A percentile compares a stretch with the other conserved stretches of the same genome.
These are phyloP conservation scores for Camponotus fellah DNA, from an alignment of 2,888 invertebrate species.

Conservation along the genomic window DNA sequence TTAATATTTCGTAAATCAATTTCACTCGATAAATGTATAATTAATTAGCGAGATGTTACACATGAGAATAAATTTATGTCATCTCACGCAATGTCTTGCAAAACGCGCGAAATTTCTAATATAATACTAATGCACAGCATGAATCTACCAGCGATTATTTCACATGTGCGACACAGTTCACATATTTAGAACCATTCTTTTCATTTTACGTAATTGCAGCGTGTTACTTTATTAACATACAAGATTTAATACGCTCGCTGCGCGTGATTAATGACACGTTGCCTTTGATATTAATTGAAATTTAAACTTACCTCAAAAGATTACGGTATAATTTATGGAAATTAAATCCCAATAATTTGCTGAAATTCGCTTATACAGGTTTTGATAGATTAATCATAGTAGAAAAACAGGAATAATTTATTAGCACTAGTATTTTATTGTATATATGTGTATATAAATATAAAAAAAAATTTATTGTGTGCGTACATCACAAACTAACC, in stretches of 20 bases:
- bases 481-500: background rate
- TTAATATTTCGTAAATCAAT: background rate
- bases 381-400: slow-evolving; percentile 2
- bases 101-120: background rate
- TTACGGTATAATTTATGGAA: slow-evolving; percentile 22
- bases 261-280: slow-evolving; percentile 30
- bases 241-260: slow-evolving; percentile 3
- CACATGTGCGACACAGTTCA: background rate
- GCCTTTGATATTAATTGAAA: background rate
- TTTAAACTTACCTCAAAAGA: slow-evolving; percentile 2
- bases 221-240: slow-evolving; percentile 15
- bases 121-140: background rate
- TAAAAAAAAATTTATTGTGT: background rate
- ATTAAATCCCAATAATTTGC: slow-evolving; percentile 21
- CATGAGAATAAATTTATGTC: background rate
- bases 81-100: background rate
- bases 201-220: slow-evolving; percentile 36
- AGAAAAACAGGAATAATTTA: background rate
- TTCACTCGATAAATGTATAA: background rate
- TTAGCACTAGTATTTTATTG: background rate
- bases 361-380: background rate
- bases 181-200: slow-evolving; percentile 7
- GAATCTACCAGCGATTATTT: slow-evolving; percentile 30
- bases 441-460: background rate
- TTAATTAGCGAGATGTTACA: background rate